A percentile compares a stretch with the other conserved stretches of the same genome.
phyloP scores from a whole-genome alignment of 2,797 vertebrate species.

The Propithecus deckenii region DNA sequence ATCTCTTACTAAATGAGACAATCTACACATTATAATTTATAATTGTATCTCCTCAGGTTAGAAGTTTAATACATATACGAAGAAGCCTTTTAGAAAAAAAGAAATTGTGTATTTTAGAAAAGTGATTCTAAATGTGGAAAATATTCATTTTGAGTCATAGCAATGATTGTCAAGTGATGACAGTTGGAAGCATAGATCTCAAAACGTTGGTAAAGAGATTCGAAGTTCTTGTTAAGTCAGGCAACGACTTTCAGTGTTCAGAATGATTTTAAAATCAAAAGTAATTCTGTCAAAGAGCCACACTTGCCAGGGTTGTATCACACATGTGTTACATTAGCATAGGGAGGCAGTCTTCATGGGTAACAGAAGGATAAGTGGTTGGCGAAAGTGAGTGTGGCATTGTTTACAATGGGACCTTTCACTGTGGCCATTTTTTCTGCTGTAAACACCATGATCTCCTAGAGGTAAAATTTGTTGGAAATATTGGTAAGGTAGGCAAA shows the following conservation, averaged over 20 bases:
- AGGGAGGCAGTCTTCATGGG: neutral
- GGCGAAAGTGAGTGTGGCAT: neutral
- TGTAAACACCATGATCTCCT: neutral
- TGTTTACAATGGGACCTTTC: neutral
- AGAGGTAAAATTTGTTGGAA: neutral
- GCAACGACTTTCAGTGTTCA: neutral
- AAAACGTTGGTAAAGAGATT: neutral
- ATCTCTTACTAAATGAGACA: neutral
- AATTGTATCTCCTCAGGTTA: neutral
- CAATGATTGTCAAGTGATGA: neutral
- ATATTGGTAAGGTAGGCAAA: neutral
- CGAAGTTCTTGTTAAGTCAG: neutral
- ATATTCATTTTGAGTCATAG: neutral
- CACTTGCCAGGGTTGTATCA: neutral
- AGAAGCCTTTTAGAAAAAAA: constrained; percentile 20
- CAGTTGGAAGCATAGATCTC: neutral
- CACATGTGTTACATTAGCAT: neutral
- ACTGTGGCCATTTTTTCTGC: neutral
- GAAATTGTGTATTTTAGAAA: neutral
- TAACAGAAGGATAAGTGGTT: neutral
- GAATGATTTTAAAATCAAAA: constrained; percentile 1
- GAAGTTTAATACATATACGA: neutral
- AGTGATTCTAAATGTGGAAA: neutral
- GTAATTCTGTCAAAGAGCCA: neutral
- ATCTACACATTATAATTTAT: neutral